A percentile compares a stretch with the other conserved stretches of the same genome.
phyloP scores from a whole-genome alignment of 2,888 invertebrate species.

The Baccha elongata region DNA sequence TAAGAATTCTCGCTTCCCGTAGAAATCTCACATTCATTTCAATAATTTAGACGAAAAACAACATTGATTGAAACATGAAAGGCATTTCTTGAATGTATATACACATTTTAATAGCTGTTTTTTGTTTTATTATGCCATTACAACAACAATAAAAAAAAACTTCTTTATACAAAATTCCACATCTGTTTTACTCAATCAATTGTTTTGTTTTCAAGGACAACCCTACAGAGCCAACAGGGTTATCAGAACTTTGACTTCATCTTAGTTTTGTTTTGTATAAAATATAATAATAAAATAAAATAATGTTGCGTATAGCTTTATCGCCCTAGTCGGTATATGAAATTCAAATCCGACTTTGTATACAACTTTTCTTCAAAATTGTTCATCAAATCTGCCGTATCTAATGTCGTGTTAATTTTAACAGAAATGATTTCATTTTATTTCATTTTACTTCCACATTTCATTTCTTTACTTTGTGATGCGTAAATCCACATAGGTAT shows the following conservation, averaged over 20 bases:
- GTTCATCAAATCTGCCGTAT: constrained; percentile 9
- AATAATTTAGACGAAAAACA: too few species aligned
- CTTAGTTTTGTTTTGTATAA: neutral
- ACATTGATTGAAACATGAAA: neutral
- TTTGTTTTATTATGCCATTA: neutral
- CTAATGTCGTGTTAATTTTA: constrained; percentile 13
- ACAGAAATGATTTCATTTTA: constrained; percentile 9
- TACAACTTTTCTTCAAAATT: neutral
- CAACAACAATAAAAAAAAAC: too few species aligned
- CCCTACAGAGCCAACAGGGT: constrained; percentile 14
- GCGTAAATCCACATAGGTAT: neutral
- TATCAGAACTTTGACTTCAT: constrained; percentile 6
- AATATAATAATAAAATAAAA: too few species aligned
- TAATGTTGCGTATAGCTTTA: constrained; percentile 14
- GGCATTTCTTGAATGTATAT: neutral
- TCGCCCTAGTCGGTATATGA: constrained; percentile 2
- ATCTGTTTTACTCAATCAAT: constrained; percentile 12
- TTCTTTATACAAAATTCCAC: constrained; percentile 9
- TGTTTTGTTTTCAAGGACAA: constrained; percentile 14
- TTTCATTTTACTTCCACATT: neutral
- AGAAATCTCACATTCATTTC: neutral
- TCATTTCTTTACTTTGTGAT: constrained; percentile 1
- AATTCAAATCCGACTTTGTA: neutral
- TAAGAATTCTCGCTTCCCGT: too few species aligned
- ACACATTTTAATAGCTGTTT: neutral